Percentiles rank a stretch among this genome's conserved stretches.
Evolutionary conservation across 2,797 vertebrate genomes (phyloP).

Genomic region (Leptoclinus maculatus): DNA sequence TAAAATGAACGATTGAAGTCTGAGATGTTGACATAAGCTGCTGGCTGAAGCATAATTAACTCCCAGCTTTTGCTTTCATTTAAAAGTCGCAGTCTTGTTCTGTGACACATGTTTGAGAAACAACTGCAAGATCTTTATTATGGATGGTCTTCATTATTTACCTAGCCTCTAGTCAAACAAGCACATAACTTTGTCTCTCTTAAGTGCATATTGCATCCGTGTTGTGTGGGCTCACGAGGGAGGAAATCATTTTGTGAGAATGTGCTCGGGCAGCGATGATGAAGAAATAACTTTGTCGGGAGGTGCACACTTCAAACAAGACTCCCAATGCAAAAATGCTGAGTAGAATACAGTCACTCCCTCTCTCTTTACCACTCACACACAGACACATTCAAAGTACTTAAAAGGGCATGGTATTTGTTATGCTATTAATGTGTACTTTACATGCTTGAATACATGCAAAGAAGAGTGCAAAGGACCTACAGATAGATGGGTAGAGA

Average conservation of each 20-base stretch:
- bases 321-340: slow-evolving; percentile 44
- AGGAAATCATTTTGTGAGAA: slow-evolving; percentile 41
- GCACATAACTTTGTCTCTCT: neutral
- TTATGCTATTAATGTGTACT: neutral
- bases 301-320: slow-evolving; percentile 39
- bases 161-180: neutral
- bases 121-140: neutral
- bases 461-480: neutral
- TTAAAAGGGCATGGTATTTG: neutral
- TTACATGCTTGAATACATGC: neutral
- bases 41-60: neutral
- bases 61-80: neutral
- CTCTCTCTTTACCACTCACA: neutral
- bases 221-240: slow-evolving; percentile 10
- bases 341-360: slow-evolving; percentile 4
- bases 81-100: neutral
- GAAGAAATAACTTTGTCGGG: slow-evolving; percentile 48
- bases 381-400: neutral
- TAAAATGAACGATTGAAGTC: neutral
- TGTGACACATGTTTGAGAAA: neutral
- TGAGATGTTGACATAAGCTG: neutral
- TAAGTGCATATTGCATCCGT: neutral
- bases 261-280: slow-evolving; percentile 32
- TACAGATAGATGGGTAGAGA: slow-evolving; percentile 8
- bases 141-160: neutral